These are phyloP conservation scores for Scelioninae gen. 1 DNA, from an alignment of 2,888 invertebrate species.

Conservation along the genomic window DNA sequence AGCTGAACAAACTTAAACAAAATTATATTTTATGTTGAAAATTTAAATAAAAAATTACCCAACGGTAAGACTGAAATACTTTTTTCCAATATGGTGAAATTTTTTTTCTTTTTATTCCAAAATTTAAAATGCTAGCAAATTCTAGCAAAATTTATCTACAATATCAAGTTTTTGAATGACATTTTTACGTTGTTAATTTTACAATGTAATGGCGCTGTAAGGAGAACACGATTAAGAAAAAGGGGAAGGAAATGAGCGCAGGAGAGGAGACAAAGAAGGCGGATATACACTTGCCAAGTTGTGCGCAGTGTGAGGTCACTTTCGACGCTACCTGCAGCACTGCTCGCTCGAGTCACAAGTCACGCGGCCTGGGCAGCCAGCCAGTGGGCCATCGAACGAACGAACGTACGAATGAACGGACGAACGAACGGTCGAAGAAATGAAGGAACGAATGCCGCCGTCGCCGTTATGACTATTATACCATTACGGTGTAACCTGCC, in stretches of 20 bases:
- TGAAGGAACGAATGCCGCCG: conserved; percentile 57
- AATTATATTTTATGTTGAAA: too few relatives aligned
- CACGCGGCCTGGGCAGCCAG: conserved; percentile 58
- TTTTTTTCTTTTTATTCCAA: too few relatives aligned
- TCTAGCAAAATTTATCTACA: neutral
- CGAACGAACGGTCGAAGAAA: conserved; percentile 55
- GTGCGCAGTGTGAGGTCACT: conserved; percentile 72
- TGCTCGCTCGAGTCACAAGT: conserved; percentile 71
- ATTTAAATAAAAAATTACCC: too few relatives aligned
- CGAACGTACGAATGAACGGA: conserved; percentile 58
- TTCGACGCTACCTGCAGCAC: conserved; percentile 74
- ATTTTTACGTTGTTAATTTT: conserved; percentile 15
- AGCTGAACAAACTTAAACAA: neutral
- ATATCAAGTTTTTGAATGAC: neutral
- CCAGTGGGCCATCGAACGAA: conserved; percentile 52
- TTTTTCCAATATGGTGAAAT: too few relatives aligned
- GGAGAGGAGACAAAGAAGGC: conserved; percentile 72
- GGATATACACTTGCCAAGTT: conserved; percentile 73
- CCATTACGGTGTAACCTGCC: too few relatives aligned
- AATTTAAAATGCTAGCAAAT: too few relatives aligned
- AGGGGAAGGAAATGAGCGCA: conserved; percentile 43
- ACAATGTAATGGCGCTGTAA: neutral
- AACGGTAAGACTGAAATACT: too few relatives aligned
- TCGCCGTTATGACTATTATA: too few relatives aligned
- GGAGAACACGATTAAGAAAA: conserved; percentile 9